Conservation (phyloP, 2,113 vertebrate species). For the Gallinago undulata region DNA sequence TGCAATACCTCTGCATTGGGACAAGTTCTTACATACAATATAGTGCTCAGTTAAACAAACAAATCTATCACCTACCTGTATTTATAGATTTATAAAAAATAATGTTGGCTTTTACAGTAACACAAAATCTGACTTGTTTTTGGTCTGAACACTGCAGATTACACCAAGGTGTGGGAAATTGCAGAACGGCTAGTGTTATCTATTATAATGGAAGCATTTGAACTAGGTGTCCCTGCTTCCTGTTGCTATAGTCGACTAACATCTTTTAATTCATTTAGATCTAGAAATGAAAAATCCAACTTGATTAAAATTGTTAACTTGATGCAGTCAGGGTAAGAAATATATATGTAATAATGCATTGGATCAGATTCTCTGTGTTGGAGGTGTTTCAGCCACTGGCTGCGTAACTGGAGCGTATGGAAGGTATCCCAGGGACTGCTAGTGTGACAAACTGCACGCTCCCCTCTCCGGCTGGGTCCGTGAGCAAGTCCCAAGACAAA, state of each 20-base stretch:
- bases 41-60: neutral
- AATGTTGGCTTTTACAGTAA: neutral
- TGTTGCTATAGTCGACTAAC: neutral
- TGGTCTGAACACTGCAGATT: neutral
- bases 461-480: neutral
- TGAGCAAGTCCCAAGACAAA: neutral
- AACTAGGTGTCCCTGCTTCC: neutral
- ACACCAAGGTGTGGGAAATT: neutral
- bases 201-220: neutral
- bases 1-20: neutral
- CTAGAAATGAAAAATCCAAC: neutral
- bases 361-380: neutral
- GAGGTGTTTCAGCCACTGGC: neutral
- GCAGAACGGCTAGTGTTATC: neutral
- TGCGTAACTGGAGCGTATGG: rapidly evolving
- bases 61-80: neutral
- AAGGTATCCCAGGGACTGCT: neutral
- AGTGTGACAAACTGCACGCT: neutral
- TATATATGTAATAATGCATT: neutral
- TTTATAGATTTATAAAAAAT: neutral
- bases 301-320: neutral
- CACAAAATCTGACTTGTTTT: neutral
- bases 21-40: neutral
- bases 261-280: neutral
- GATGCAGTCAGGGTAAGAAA: neutral